Conservation (phyloP, 2,113 vertebrate species). For the Halichoerus grypus region DNA sequence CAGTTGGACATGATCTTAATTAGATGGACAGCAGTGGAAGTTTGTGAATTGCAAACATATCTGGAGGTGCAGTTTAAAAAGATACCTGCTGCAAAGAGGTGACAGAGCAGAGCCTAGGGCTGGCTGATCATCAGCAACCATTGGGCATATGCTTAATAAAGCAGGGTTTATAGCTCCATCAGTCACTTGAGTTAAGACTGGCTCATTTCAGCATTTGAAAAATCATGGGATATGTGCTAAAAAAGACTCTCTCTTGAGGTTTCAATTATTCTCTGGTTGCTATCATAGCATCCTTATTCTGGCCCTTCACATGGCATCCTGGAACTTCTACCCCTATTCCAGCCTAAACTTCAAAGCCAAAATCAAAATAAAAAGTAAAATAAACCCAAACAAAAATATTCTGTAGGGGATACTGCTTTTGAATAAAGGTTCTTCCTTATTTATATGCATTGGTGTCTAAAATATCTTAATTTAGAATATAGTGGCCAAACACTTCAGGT, state of each 20-base stretch:
- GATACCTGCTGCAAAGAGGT: neutral
- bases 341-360: neutral
- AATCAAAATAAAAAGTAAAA: conserved; percentile 11
- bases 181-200: conserved; percentile 9
- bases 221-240: neutral
- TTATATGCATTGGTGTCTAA: neutral
- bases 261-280: conserved; percentile 13
- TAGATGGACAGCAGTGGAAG: neutral
- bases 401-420: neutral
- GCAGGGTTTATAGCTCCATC: neutral
- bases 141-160: neutral
- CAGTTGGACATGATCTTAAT: neutral
- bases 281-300: neutral
- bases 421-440: neutral
- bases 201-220: neutral
- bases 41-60: neutral
- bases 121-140: neutral
- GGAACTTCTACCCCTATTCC: neutral
- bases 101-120: neutral
- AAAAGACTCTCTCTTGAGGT: conserved; percentile 27
- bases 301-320: neutral
- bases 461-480: neutral
- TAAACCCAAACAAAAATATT: neutral
- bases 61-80: neutral
- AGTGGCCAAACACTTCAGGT: neutral